Base-by-base conservation (phyloP, 2,888 invertebrate genomes). In the Amphipoea oculea region DNA sequence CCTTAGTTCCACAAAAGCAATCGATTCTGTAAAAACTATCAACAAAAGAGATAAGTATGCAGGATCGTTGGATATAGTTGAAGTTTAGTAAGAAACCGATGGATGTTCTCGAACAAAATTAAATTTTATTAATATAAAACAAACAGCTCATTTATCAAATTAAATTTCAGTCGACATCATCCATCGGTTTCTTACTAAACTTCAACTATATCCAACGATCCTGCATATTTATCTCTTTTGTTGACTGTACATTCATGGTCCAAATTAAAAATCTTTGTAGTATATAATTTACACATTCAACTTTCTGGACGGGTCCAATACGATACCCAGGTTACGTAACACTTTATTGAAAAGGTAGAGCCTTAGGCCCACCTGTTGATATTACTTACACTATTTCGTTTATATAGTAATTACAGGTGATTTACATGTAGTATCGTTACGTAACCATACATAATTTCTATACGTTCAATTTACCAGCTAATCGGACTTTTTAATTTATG, bases 401-500 rank as follows among this genome's bases (percentile, higher is more conserved):
- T 87, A 82, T 82, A 84, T 82, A 84, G 87, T 89, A 84, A 89
- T 88, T 89, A 89, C 78, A 78, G 90, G 92, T 92, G 88, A 91
- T 90, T 91, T 92, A 91, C 89, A 89, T 90, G 91, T 89, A 87
- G 89, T 84, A 69, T 80, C 76, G 85, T 93, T 93, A 91, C 83
- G 89, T 92, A 94, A 94, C 89, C 75, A 87, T 83, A 87, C 86
- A 91, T 90, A 91, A 90, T 92, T 85, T 91, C 89, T 90, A 85
- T 87, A 83, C 87, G 85, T 91, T 87, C 91, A 91, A 93, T 92
- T 89, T 92, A 92, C 89, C 81, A 85, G 78, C 86, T 91, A 89
- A 91, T 91, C 90, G 89, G 86, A 82, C 81, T 89, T 91, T 91
- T 90, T 89, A 92, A 92, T 92, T 90, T 91, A 91, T 90, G 84